A percentile compares a stretch with the other conserved stretches of the same genome.
Conservation (phyloP, 2,113 vertebrate species). For the Sula dactylatra region DNA sequence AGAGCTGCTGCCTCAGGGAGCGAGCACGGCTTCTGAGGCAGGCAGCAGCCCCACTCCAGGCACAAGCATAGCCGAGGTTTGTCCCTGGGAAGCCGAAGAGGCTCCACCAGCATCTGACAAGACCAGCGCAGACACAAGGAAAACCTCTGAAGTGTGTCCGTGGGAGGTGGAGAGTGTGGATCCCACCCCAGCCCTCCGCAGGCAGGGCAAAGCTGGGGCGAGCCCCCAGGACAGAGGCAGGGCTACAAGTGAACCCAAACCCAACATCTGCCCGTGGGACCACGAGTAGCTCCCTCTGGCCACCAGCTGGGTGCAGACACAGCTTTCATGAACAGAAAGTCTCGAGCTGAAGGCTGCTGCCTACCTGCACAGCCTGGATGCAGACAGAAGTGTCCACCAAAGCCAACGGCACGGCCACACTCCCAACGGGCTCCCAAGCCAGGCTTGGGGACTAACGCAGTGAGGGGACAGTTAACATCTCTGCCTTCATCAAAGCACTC, state of each 20-base stretch:
- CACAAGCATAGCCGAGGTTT: not conserved
- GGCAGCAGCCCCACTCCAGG: not conserved
- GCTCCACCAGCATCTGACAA: not conserved
- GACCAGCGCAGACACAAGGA: not conserved
- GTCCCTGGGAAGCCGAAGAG: conserved; percentile 63
- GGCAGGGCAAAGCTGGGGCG: not conserved
- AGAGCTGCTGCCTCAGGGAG: not conserved
- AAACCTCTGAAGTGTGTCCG: not conserved
- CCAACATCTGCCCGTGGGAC: conserved; percentile 47
- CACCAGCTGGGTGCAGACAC: not conserved
- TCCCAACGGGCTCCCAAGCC: not conserved
- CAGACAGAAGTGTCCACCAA: not conserved
- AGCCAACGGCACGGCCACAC: not conserved
- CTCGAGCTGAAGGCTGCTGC: not conserved
- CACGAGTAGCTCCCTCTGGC: not conserved
- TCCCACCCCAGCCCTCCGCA: not conserved
- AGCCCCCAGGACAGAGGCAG: not conserved
- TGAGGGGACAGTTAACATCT: not conserved
- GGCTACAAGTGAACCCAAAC: not conserved
- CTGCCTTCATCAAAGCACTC: not conserved
- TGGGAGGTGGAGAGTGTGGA: not conserved
- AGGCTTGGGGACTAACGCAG: not conserved
- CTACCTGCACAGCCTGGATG: not conserved
- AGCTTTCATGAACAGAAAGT: fast-evolving
- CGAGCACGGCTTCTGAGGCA: not conserved